Conservation (phyloP, 1,140 invertebrate species). For the Drosophila biarmipes region DNA sequence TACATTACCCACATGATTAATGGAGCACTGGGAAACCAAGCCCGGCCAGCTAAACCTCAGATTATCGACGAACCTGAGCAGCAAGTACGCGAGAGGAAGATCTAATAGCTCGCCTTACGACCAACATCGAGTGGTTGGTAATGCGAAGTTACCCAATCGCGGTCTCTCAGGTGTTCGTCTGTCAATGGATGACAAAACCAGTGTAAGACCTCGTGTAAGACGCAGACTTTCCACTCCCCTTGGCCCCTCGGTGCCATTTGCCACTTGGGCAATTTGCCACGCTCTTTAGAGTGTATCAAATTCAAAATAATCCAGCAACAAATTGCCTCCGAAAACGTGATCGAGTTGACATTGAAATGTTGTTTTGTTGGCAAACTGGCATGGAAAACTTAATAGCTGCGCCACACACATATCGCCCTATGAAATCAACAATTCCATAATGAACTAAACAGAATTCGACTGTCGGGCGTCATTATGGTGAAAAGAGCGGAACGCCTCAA, state of each 20-base stretch:
- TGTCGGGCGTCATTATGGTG: conserved; percentile 15
- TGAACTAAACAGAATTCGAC: conserved; percentile 15
- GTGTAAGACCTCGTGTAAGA: conserved; percentile 52
- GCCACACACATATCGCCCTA: conserved; percentile 41
- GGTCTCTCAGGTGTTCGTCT: conserved; percentile 43
- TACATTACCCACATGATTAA: conserved; percentile 55
- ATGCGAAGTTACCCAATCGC: conserved; percentile 22
- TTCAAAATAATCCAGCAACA: conserved; percentile 59
- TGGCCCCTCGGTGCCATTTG: neutral
- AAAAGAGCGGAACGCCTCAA: conserved; percentile 54
- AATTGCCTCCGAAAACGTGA: conserved; percentile 74
- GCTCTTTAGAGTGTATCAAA: conserved; percentile 76
- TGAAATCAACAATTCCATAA: conserved; percentile 37
- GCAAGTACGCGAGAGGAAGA: conserved; percentile 26
- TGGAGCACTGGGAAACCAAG: conserved; percentile 41
- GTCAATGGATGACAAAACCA: conserved; percentile 56
- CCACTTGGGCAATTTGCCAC: conserved; percentile 65
- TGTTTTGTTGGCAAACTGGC: conserved; percentile 48
- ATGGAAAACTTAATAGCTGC: conserved; percentile 43
- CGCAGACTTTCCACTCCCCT: conserved; percentile 13
- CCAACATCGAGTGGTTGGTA: conserved; percentile 12
- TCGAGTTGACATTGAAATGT: conserved; percentile 72
- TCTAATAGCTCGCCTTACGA: conserved; percentile 28
- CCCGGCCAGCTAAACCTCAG: conserved; percentile 42
- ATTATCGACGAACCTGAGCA: conserved; percentile 40